Base-by-base conservation (phyloP, 2,797 vertebrate genomes). In the Alauda arvensis region DNA sequence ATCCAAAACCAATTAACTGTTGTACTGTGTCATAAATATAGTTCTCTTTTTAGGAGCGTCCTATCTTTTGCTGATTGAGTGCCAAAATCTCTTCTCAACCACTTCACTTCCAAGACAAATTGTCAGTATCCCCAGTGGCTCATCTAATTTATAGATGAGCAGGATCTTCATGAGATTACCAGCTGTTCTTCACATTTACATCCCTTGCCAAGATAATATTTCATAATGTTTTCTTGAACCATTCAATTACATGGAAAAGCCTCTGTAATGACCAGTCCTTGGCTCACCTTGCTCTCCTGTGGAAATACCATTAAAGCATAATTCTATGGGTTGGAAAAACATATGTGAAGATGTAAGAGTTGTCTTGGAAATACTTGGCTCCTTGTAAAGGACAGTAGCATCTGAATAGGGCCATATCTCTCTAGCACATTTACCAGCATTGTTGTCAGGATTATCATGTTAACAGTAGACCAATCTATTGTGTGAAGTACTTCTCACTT, bases 151-250 rank as follows among this genome's bases (percentile, higher is more conserved):
- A 94, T 53, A 93, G 92, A 89, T 16, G 69, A 89, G 40, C 19
- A 53, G 66, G 45, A 79, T 92, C 69, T 89, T 91, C 72, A 77
- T 46, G 39, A 52, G 59, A 92, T 95, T 94, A 92, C 81, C 94
- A 90, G 91, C 69, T 94, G 93, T 63, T 94, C 81, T 92, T 94
- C 91, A 69, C 62, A 91, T 93, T 91, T 77, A 88, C 34, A 85
- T 83, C 59, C 78, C 80, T 88, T 87, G 89, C 86, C 92, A 95
- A 90, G 76, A 85, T 46, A 83, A 74, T 87, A 4, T 77, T 87
- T 91, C 62, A 75, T 62, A 75, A 68, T 48, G 37, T 51, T 83
- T 89, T 86, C 82, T 93, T 86, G 77, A 91, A 75, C 40, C 82
- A 69, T 29, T 89, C 66, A 66, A 71, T 87, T 89, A 92, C 83